Conservation (phyloP, 1,140 invertebrate species). For the Saccostrea echinata region DNA sequence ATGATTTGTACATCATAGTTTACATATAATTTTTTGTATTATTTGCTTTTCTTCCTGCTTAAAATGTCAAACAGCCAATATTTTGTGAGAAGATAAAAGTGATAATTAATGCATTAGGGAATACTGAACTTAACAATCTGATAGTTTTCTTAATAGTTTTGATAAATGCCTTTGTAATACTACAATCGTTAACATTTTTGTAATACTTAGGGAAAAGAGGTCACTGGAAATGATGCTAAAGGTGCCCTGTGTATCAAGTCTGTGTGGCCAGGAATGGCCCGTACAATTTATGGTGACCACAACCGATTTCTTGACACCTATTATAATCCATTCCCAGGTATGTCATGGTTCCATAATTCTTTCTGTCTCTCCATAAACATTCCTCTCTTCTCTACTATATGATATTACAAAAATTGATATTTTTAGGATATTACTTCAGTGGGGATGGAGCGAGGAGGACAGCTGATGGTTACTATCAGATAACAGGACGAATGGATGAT, state of each 20-base stretch:
- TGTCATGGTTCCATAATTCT: neutral
- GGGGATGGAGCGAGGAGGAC: conserved; percentile 81
- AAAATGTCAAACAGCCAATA: too few relatives aligned
- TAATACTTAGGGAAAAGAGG: conserved; percentile 67
- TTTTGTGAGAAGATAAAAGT: too few relatives aligned
- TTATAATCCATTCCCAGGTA: conserved; percentile 78
- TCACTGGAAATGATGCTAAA: conserved; percentile 69
- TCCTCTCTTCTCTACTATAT: neutral
- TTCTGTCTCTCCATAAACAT: neutral
- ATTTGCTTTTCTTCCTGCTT: too few relatives aligned
- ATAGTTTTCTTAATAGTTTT: too few relatives aligned
- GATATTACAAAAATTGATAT: neutral
- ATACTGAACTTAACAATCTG: too few relatives aligned
- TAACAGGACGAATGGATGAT: conserved; percentile 82
- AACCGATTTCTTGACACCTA: conserved; percentile 80
- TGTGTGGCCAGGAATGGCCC: conserved; percentile 81
- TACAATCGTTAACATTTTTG: too few relatives aligned
- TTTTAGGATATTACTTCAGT: conserved; percentile 79
- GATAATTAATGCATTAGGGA: too few relatives aligned
- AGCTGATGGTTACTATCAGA: conserved; percentile 79
- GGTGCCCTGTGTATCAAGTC: conserved; percentile 79
- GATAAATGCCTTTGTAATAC: too few relatives aligned
- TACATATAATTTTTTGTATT: neutral
- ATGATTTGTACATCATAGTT: neutral
- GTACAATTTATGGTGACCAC: conserved; percentile 82